Conservation (phyloP, 1,140 invertebrate genomes). For the Leptinotarsa lineolata region DNA sequence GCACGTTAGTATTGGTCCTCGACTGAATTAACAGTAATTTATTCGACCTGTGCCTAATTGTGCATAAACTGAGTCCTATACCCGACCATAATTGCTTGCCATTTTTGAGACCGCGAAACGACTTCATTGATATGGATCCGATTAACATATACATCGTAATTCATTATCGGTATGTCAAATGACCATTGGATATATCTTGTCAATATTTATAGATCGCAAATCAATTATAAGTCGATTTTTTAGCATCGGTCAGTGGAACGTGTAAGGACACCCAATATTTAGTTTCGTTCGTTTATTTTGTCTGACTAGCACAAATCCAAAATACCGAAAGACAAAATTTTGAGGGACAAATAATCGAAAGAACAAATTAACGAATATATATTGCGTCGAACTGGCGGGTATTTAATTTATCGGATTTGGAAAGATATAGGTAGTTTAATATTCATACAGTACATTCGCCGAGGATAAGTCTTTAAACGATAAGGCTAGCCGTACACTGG, state of each 20-base stretch:
- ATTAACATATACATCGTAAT: slow-evolving; percentile 4
- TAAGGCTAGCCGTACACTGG: too few relatives aligned
- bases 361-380: too few relatives aligned
- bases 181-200: neutral
- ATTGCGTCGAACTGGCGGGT: too few relatives aligned
- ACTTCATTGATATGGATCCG: slow-evolving; percentile 1
- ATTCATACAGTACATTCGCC: too few relatives aligned
- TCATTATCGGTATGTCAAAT: slow-evolving; percentile 13
- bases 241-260: too few relatives aligned
- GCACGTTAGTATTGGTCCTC: neutral
- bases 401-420: too few relatives aligned
- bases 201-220: slow-evolving; percentile 9
- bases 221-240: neutral
- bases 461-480: too few relatives aligned
- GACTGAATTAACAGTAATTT: neutral
- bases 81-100: neutral
- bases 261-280: neutral
- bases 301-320: too few relatives aligned
- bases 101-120: neutral
- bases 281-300: neutral
- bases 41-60: slow-evolving; percentile 3
- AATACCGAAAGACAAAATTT: too few relatives aligned
- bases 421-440: too few relatives aligned
- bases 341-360: too few relatives aligned
- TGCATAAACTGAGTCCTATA: neutral